Evolutionary conservation across 2,888 invertebrate species (phyloP).

Genomic region (Cheiracanthium punctorium): DNA sequence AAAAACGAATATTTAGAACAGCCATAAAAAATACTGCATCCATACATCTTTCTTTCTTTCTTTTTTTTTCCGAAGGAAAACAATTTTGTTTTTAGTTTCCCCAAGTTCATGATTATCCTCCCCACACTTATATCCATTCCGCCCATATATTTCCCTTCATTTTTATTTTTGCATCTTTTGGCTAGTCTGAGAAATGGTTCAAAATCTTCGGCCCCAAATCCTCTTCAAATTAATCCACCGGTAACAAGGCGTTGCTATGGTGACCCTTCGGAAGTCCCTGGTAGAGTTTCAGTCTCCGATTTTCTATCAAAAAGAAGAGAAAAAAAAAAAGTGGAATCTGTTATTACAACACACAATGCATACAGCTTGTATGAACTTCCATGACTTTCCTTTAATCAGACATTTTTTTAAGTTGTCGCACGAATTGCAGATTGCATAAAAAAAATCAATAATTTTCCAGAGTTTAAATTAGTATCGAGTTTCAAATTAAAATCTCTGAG

Average conservation of each 20-base stretch:
- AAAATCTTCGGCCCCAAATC: conserved; percentile 33
- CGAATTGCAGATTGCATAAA: too few relatives aligned
- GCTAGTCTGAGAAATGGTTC: conserved; percentile 23
- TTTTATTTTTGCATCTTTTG: conserved; percentile 6
- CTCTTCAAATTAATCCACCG: conserved; percentile 61
- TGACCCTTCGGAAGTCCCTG: not conserved
- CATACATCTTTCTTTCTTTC: not conserved
- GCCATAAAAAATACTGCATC: not conserved
- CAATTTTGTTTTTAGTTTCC: not conserved
- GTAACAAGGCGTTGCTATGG: conserved; percentile 59
- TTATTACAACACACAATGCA: too few relatives aligned
- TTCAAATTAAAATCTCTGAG: too few relatives aligned
- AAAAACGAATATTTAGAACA: not conserved
- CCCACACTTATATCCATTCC: conserved; percentile 2
- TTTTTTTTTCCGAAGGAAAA: not conserved
- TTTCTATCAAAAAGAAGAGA: not conserved
- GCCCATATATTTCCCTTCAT: not conserved
- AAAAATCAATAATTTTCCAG: too few relatives aligned
- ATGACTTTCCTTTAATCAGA: too few relatives aligned
- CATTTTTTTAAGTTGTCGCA: too few relatives aligned
- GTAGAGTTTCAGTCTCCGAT: not conserved
- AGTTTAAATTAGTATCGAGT: too few relatives aligned
- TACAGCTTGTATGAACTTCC: too few relatives aligned
- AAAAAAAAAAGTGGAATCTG: too few relatives aligned
- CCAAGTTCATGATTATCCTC: conserved; percentile 2